Evolutionary conservation across 2,797 vertebrate genomes (phyloP), one percentile per base, ranked within the genome.

Genomic region (Kryptopterus vitreolus): DNA sequence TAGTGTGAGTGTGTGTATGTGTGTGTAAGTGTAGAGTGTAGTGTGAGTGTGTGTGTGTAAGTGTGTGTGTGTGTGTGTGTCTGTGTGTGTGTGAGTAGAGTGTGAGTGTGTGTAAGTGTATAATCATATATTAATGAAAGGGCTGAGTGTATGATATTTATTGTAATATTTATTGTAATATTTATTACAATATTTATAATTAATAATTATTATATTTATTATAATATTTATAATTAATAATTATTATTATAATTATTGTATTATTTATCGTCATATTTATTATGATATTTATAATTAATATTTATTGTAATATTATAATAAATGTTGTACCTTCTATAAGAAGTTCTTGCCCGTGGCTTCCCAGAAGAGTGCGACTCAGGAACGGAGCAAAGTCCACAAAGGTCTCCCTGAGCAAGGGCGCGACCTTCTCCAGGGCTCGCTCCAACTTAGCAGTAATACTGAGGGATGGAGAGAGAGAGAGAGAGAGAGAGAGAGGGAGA

Each of bases 321-420:
- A 20, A 24, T 75, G 4, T 20, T 55, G 29, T 93, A 95, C 98
- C 97, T 95, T 99, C 97, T 86, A 99, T 99, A 84, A 99, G 95
- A 88, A 99, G 88, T 88, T 99, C 98, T 88, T 99, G 98, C 26
- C 97, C 97, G 2, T 99, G 98, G 89, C 98, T 99, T 81, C 97
- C 98, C 93, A 99, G 92, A 86, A 99, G 94, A 52, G 98, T 99
- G 48, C 98, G 96, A 24, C 97, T 98, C 88, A 99, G 94, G 87
- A 99, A 99, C 78, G 98, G 96, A 57, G 98, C 97, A 92, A 98
- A 99, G 93, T 99, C 98, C 90, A 99, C 96, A 90, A 99, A 99
- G 88, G 98, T 97, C 91, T 99, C 97, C 87, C 98, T 94, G 83
- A 99, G 89, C 85, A 99, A 93, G 11, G 97, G 96, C 0, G 98